Conservation (phyloP, 2,113 vertebrate species). For the Bucco capensis region DNA sequence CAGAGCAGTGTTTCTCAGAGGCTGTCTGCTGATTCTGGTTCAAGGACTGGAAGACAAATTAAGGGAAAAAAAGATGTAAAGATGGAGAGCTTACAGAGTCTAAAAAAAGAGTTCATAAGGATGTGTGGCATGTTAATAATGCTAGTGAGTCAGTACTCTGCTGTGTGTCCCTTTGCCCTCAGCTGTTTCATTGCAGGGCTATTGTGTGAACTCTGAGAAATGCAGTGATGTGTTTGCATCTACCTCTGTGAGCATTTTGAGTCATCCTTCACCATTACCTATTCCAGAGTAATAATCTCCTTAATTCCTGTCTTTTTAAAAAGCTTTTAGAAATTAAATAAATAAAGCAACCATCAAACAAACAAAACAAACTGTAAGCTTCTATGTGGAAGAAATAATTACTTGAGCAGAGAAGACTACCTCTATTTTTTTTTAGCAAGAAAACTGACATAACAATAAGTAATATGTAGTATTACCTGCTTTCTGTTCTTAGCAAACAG, state of each 20-base stretch:
- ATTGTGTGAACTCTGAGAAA: neutral
- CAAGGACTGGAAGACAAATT: neutral
- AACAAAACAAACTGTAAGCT: neutral
- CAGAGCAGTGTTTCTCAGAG: neutral
- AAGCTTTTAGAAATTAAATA: neutral
- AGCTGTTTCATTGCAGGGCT: neutral
- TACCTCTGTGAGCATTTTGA: neutral
- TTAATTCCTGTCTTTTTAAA: neutral
- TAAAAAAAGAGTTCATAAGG: neutral
- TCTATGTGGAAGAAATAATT: neutral
- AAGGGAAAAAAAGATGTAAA: neutral
- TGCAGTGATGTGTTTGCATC: neutral
- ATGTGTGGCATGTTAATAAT: rapidly evolving
- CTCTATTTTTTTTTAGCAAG: neutral
- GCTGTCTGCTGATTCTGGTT: neutral
- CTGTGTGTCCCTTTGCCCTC: neutral
- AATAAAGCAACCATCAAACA: neutral
- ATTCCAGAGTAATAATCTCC: neutral
- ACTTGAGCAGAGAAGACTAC: neutral
- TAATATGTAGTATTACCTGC: neutral
- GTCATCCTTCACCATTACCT: neutral
- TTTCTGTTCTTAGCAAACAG: neutral
- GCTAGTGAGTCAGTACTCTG: neutral
- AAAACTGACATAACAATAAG: neutral
- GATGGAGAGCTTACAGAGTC: neutral